phyloP scores from a whole-genome alignment of 2,888 invertebrate genomes.

The Drosophila mayaguana region DNA sequence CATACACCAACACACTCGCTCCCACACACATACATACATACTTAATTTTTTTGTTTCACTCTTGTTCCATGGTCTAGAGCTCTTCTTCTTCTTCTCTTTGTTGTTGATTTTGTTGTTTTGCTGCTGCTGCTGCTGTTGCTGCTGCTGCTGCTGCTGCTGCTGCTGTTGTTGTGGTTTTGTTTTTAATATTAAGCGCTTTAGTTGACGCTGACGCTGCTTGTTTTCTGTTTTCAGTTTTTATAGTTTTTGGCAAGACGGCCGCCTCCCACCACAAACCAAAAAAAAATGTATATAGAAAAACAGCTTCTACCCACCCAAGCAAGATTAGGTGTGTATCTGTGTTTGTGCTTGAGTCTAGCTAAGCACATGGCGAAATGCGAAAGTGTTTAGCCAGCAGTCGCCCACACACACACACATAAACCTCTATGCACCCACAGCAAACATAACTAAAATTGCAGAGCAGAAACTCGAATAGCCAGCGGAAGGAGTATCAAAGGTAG shows the following conservation, averaged over 20 bases:
- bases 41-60: constrained; percentile 53
- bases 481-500: constrained; percentile 3
- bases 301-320: constrained; percentile 40
- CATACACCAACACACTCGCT: constrained; percentile 15
- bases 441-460: constrained; percentile 68
- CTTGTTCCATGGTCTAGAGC: constrained; percentile 30
- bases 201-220: constrained; percentile 77
- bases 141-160: constrained; percentile 11
- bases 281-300: constrained; percentile 25
- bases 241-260: constrained; percentile 59
- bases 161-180: constrained; percentile 59
- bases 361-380: constrained; percentile 60
- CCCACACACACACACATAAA: not conserved
- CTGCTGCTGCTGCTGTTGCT: constrained; percentile 22
- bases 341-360: constrained; percentile 41
- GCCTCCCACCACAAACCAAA: not conserved
- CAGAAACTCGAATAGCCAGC: constrained; percentile 32
- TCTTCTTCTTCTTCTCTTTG: constrained; percentile 16
- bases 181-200: constrained; percentile 73
- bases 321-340: constrained; percentile 38
- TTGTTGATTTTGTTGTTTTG: constrained; percentile 16
- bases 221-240: constrained; percentile 69
- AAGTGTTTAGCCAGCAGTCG: constrained; percentile 66
- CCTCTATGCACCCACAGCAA: not conserved
- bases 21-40: constrained; percentile 12